phyloP scores from a whole-genome alignment of 2,888 invertebrate genomes.

The Melolontha melolontha region DNA sequence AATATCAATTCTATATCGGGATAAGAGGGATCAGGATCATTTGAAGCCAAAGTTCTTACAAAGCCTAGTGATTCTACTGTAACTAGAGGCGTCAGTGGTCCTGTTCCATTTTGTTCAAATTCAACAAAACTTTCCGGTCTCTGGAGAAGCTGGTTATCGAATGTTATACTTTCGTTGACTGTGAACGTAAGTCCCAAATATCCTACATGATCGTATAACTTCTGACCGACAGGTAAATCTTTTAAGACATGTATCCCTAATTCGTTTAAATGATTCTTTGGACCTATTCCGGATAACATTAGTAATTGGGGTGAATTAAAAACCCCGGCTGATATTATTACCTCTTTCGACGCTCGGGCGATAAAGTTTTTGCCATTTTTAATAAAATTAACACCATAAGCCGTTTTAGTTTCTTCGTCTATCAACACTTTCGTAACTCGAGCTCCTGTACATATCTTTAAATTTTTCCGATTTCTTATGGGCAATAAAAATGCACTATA shows the following conservation, averaged over 20 bases:
- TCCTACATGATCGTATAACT: conserved; percentile 69
- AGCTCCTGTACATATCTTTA: conserved; percentile 62
- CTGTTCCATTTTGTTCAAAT: conserved; percentile 58
- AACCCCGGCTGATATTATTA: conserved; percentile 84
- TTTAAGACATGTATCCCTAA: conserved; percentile 69
- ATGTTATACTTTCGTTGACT: conserved; percentile 64
- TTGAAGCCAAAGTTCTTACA: conserved; percentile 70
- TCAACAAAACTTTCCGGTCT: conserved; percentile 60
- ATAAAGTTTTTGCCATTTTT: conserved; percentile 67
- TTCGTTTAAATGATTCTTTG: conserved; percentile 67
- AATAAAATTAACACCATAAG: conserved; percentile 73
- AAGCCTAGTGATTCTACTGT: conserved; percentile 72
- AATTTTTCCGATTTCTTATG: conserved; percentile 61
- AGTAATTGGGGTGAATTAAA: conserved; percentile 87
- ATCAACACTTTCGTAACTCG: conserved; percentile 62
- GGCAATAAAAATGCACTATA: conserved; percentile 62
- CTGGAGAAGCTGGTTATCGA: conserved; percentile 41
- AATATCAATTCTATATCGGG: conserved; percentile 82
- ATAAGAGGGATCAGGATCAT: conserved; percentile 59
- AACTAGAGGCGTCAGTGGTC: conserved; percentile 69
- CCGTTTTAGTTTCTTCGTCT: conserved; percentile 32
- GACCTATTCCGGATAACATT: conserved; percentile 82
- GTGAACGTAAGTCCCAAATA: conserved; percentile 74
- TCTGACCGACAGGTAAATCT: conserved; percentile 74
- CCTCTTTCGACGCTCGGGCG: conserved; percentile 75